Conservation (phyloP, 2,797 vertebrate species). For the Micromesistius poutassou region DNA sequence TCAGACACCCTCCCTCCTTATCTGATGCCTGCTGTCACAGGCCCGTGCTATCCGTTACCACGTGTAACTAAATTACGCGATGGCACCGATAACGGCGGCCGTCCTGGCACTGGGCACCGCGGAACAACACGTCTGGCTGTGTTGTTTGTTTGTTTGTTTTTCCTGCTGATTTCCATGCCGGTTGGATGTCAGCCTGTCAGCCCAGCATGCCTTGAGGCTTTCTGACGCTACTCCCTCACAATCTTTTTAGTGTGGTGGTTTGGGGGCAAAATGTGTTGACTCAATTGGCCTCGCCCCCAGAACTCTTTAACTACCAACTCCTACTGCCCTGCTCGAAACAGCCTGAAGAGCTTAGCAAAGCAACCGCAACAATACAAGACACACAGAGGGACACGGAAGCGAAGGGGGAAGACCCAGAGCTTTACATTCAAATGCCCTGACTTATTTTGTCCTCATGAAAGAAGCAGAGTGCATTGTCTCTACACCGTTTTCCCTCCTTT, state of each 20-base stretch:
- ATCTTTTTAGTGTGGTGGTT: slow-evolving; percentile 26
- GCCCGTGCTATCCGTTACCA: slow-evolving; percentile 59
- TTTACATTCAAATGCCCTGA: slow-evolving; percentile 48
- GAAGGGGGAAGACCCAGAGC: slow-evolving; percentile 10
- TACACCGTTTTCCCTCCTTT: slow-evolving; percentile 43
- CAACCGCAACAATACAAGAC: slow-evolving; percentile 19
- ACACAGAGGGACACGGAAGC: background rate
- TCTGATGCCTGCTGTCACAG: slow-evolving; percentile 62
- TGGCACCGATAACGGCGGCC: slow-evolving; percentile 58
- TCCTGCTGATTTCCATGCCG: slow-evolving; percentile 47
- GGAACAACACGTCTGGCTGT: slow-evolving; percentile 53
- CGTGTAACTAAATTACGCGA: slow-evolving; percentile 61
- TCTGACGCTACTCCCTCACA: slow-evolving; percentile 30
- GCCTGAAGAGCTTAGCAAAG: slow-evolving; percentile 10
- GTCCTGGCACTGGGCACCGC: slow-evolving; percentile 34
- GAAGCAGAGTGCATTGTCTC: slow-evolving; percentile 48
- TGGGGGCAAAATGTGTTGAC: background rate
- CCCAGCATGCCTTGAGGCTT: slow-evolving; percentile 36
- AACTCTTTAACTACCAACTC: background rate
- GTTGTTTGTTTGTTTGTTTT: slow-evolving; percentile 53
- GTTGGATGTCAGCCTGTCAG: slow-evolving; percentile 52
- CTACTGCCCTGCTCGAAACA: slow-evolving; percentile 16
- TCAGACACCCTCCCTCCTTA: slow-evolving; percentile 43
- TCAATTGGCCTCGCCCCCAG: slow-evolving; percentile 4
- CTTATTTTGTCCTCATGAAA: slow-evolving; percentile 44